Evolutionary conservation across 30 jellyfish, hydroid and myxozoan species (phyloP).

Genomic region (Cassiopea xamachana): DNA sequence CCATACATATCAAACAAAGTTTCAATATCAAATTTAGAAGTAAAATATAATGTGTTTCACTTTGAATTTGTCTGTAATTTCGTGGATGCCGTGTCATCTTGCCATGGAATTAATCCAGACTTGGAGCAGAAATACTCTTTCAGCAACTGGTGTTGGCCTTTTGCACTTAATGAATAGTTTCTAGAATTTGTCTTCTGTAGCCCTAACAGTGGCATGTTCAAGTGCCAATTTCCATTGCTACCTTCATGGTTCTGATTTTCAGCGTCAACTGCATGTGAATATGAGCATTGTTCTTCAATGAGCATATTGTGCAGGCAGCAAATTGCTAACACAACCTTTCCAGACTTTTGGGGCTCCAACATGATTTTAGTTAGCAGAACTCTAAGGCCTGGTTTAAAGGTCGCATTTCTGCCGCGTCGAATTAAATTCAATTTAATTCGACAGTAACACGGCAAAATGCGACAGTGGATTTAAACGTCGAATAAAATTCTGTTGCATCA

Average conservation of each 20-base stretch:
- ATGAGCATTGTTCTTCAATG: conserved; percentile 20
- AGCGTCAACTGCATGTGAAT: conserved; percentile 6
- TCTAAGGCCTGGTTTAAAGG: too few species aligned
- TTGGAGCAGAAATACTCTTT: conserved; percentile 17
- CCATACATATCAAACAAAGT: conserved; percentile 10
- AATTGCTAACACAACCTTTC: conserved; percentile 13
- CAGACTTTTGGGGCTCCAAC: conserved; percentile 33
- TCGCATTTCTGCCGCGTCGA: too few species aligned
- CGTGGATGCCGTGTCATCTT: conserved; percentile 8
- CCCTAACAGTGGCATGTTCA: not conserved
- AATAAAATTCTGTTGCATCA: too few species aligned
- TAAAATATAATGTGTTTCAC: not conserved
- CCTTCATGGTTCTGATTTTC: conserved; percentile 24
- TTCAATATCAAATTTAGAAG: conserved; percentile 20
- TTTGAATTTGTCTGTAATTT: not conserved
- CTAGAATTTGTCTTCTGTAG: conserved; percentile 28
- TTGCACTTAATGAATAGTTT: conserved; percentile 23
- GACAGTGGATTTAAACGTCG: too few species aligned
- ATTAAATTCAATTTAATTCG: too few species aligned
- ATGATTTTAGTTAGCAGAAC: conserved; percentile 35
- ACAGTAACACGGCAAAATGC: too few species aligned
- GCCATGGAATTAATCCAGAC: conserved; percentile 38
- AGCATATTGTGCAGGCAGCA: conserved; percentile 62
- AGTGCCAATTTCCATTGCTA: conserved; percentile 24
- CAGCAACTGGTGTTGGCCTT: conserved; percentile 25